Evolutionary conservation across 30 jellyfish, hydroid and myxozoan genomes (phyloP).

Genomic region (Aurelia sp.): DNA sequence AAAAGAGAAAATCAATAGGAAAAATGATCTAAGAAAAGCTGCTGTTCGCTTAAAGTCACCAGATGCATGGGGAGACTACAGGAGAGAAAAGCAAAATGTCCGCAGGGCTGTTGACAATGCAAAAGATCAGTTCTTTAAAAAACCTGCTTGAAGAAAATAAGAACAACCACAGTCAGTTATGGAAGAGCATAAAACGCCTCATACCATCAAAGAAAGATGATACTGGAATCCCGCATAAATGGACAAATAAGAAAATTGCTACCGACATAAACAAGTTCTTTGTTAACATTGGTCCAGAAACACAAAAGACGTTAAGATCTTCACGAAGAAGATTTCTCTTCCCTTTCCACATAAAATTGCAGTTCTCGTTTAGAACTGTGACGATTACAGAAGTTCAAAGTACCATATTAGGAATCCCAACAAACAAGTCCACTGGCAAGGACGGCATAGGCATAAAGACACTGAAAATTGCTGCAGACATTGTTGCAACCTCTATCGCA

Average conservation of each 20-base stretch:
- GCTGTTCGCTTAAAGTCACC: slow-evolving; percentile 16
- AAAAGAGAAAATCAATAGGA: slow-evolving; percentile 21
- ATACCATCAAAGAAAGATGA: slow-evolving; percentile 23
- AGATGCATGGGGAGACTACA: slow-evolving; percentile 36
- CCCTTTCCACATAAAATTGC: too few relatives aligned
- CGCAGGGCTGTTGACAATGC: slow-evolving; percentile 28
- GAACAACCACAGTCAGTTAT: slow-evolving; percentile 24
- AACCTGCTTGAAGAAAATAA: slow-evolving; percentile 27
- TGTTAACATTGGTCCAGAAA: slow-evolving; percentile 4
- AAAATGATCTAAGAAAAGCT: slow-evolving; percentile 23
- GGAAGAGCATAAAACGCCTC: slow-evolving; percentile 26
- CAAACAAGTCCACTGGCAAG: slow-evolving; percentile 33
- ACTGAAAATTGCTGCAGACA: slow-evolving; percentile 33
- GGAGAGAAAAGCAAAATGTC: slow-evolving; percentile 31
- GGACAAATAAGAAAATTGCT: slow-evolving; percentile 7
- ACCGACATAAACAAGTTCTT: slow-evolving; percentile 21
- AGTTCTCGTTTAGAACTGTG: slow-evolving; percentile 4
- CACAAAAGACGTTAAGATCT: too few relatives aligned
- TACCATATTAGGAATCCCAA: slow-evolving; percentile 25
- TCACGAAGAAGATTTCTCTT: too few relatives aligned
- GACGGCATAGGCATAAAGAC: slow-evolving; percentile 2
- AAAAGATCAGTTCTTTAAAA: slow-evolving; percentile 32
- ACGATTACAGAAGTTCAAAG: slow-evolving; percentile 6
- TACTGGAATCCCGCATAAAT: slow-evolving; percentile 20
- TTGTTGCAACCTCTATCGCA: slow-evolving; percentile 27